Conservation (phyloP, 2,888 invertebrate species). For the Dasypolia templi region DNA sequence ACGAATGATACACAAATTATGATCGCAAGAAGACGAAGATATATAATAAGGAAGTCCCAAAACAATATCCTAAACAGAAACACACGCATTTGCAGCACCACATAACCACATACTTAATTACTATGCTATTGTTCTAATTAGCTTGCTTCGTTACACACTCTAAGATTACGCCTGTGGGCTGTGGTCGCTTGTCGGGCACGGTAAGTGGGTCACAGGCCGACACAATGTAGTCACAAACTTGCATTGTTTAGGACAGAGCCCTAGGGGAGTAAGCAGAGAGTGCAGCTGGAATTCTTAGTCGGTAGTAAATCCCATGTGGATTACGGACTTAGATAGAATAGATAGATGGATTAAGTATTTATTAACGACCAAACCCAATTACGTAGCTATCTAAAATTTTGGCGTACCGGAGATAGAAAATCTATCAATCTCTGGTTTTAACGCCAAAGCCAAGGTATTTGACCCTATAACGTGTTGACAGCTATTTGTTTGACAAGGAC, state of each 20-base stretch:
- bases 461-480: no score
- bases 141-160: conserved; percentile 41
- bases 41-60: conserved; percentile 3
- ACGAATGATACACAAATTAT: no score
- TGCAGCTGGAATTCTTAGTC: conserved; percentile 15
- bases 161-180: conserved; percentile 45
- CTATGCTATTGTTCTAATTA: conserved; percentile 57
- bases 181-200: conserved; percentile 31
- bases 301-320: not conserved
- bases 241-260: conserved; percentile 21
- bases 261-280: not conserved
- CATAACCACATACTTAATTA: conserved; percentile 41
- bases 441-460: no score
- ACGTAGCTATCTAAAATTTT: no score
- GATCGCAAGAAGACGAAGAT: not conserved
- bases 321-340: not conserved
- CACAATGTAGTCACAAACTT: conserved; percentile 24
- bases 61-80: not conserved
- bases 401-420: no score
- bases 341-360: not conserved
- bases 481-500: no score
- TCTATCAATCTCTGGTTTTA: no score
- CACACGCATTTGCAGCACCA: conserved; percentile 11
- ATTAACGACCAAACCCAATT: no score
- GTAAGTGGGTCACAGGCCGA: conserved; percentile 44